phyloP scores from a whole-genome alignment of 2,888 invertebrate species.

The Cephus pygmeus region DNA sequence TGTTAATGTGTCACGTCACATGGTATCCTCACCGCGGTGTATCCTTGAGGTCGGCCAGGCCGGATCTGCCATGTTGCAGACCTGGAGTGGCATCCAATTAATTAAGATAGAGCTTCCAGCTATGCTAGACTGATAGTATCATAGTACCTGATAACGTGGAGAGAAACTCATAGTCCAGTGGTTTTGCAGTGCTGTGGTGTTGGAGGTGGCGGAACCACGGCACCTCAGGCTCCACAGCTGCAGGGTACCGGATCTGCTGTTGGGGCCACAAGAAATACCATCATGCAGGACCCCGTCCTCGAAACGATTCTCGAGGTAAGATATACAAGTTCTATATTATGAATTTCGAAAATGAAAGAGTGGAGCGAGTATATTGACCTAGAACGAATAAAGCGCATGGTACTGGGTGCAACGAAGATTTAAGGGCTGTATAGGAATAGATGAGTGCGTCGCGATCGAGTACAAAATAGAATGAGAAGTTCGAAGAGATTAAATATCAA shows the following conservation, averaged over 20 bases:
- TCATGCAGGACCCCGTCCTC: conserved; percentile 63
- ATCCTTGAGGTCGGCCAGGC: not conserved
- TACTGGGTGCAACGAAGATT: too few species aligned
- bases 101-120: conserved; percentile 49
- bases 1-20: not conserved
- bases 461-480: not conserved
- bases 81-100: conserved; percentile 43
- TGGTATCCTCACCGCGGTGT: not conserved
- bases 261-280: conserved; percentile 56
- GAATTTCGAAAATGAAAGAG: not conserved
- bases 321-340: not conserved
- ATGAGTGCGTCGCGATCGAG: too few species aligned
- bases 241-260: conserved; percentile 60
- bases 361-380: not conserved
- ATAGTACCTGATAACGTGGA: conserved; percentile 42
- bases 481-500: not conserved
- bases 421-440: too few species aligned
- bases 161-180: conserved; percentile 35
- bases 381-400: not conserved
- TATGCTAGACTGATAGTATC: conserved; percentile 51
- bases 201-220: conserved; percentile 65
- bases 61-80: not conserved
- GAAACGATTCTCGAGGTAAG: conserved; percentile 62
- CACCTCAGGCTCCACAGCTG: conserved; percentile 61
- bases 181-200: conserved; percentile 64